Conservation (phyloP, 2,797 vertebrate species). For the Coregonus ussuriensis region DNA sequence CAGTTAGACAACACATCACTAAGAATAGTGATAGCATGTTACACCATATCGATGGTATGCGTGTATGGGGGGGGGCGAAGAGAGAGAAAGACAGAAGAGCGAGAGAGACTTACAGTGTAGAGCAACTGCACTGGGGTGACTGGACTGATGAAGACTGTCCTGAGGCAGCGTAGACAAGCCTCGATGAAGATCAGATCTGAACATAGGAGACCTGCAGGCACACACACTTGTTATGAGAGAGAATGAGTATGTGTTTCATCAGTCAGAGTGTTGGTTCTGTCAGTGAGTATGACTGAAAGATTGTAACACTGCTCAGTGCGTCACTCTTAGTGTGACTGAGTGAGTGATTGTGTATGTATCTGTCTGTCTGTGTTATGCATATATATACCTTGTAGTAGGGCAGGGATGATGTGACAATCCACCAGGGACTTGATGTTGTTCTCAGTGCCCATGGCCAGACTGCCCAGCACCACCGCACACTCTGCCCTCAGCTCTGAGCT, state of each 20-base stretch:
- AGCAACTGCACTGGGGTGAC: constrained; percentile 97
- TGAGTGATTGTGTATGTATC: neutral
- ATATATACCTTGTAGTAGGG: constrained; percentile 90
- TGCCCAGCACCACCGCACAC: constrained; percentile 95
- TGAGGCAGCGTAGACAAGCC: constrained; percentile 94
- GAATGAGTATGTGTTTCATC: neutral
- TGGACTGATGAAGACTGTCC: constrained; percentile 95
- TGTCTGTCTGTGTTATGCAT: too few species aligned
- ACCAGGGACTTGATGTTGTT: constrained; percentile 99
- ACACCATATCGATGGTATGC: too few species aligned
- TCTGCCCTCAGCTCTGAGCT: constrained; percentile 91
- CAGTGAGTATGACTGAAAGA: too few species aligned
- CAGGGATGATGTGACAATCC: constrained; percentile 99
- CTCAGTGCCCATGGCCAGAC: constrained; percentile 98
- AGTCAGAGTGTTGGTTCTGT: too few species aligned
- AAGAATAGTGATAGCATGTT: too few species aligned
- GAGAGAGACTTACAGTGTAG: constrained; percentile 85
- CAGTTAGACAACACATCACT: too few species aligned
- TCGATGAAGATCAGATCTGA: constrained; percentile 94
- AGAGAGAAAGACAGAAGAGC: too few species aligned
- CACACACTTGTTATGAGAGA: constrained; percentile 2
- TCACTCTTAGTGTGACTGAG: too few species aligned
- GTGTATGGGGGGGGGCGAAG: too few species aligned
- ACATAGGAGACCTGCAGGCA: constrained; percentile 84
- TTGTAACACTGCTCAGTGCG: too few species aligned